These are phyloP conservation scores for Mylabris phalerata DNA, from an alignment of 1,140 invertebrate genomes.

Conservation along the genomic window DNA sequence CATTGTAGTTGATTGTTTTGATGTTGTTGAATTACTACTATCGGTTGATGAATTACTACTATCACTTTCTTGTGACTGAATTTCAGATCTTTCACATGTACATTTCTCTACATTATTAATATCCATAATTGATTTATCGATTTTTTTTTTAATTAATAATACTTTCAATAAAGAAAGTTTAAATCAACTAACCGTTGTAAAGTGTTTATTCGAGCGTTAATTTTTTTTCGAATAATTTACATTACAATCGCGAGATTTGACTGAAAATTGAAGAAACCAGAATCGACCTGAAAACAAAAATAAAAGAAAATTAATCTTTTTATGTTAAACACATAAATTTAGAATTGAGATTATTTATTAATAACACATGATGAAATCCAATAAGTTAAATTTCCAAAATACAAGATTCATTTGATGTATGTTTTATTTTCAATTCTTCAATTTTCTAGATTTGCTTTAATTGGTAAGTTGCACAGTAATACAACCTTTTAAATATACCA, in stretches of 20 bases:
- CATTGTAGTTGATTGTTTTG: conserved; percentile 15
- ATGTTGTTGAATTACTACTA: too few relatives aligned
- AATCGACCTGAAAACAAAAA: not conserved
- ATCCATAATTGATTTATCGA: conserved; percentile 5
- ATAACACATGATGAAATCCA: not conserved
- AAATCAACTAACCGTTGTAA: too few relatives aligned
- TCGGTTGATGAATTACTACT: too few relatives aligned
- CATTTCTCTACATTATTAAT: conserved; percentile 26
- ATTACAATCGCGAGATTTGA: not conserved
- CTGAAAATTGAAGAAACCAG: not conserved
- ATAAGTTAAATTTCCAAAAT: not conserved
- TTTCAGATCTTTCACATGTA: conserved; percentile 28
- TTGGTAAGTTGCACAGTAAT: not conserved
- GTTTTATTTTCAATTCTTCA: too few relatives aligned
- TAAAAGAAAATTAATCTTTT: not conserved
- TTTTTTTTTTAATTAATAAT: not conserved
- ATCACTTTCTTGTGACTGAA: conserved; percentile 24
- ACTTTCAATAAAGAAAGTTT: too few relatives aligned
- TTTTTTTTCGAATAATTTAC: not conserved
- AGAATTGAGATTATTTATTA: conserved; percentile 5
- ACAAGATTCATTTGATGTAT: not conserved
- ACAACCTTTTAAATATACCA: not conserved
- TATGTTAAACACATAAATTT: not conserved
- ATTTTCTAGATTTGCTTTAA: too few relatives aligned
- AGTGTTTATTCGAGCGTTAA: too few relatives aligned